Evolutionary conservation across 2,113 vertebrate genomes (phyloP), one percentile per base, ranked within the genome.

Genomic region (Himantopus leucocephalus): DNA sequence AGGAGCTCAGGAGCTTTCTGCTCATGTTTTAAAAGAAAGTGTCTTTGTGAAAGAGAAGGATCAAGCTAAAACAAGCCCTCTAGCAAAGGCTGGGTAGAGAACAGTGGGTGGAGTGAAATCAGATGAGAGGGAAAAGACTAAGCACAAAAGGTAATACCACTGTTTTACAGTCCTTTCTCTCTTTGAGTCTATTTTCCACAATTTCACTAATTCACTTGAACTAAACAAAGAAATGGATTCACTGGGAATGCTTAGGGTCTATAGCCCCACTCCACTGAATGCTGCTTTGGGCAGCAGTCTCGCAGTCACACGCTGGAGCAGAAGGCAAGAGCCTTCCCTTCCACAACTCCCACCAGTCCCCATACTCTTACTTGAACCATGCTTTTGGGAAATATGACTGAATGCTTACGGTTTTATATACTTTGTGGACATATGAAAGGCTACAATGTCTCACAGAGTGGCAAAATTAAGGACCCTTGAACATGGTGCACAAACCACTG

Each of bases 331-430:
- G 10, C 6, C 50, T 74, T 81, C 17, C 10, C 13, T 81, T 77
- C 39, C 23, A 47, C 4, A 35, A 5, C 20, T 87, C 39, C n/a
- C 37, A 14, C 20, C 1, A 1, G 19, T 41, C 21, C 27, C 24
- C 45, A 32, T 0, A 3, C 30, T 37, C 22, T 74, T 85, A 55
- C 17, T 34, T 74, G 53, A 77, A 18, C 32, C 52, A 52, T 21
- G 5, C 2, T 77, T 82, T 59, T 55, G 37, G 37, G n/a, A 91
- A 71, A 74, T 59, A 59, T 0, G 3, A 59, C 9, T 56, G 20
- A 37, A 66, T 56, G 17, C 26, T 64, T 50, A 20, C 0, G 0
- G 29, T 3, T 90, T 56, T 8, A 2, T 64, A 35, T 47, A 53
- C 5, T 84, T 77, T n/a, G 41, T 58, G 72, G 29, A 21, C 12